Conservation (phyloP, 2,797 vertebrate genomes). For the Champsocephalus gunnari region DNA sequence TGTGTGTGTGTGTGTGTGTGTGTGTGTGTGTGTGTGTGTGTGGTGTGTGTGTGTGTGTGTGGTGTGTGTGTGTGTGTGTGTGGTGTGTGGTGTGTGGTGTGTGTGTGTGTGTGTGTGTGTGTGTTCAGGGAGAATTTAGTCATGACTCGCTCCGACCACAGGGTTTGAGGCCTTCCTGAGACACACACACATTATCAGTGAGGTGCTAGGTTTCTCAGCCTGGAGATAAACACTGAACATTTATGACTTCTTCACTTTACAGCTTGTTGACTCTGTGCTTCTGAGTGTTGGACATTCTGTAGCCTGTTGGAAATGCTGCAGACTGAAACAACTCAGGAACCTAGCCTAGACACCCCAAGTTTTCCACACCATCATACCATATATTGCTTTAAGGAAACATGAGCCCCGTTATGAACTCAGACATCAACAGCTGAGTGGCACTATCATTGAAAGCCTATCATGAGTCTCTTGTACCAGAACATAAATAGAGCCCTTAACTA, state of each 20-base stretch:
- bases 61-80: slow-evolving; percentile 29
- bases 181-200: slow-evolving; percentile 69
- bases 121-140: slow-evolving; percentile 47
- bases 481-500: too few relatives aligned
- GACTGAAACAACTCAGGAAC: slow-evolving; percentile 25
- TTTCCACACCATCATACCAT: too few relatives aligned
- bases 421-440: neutral
- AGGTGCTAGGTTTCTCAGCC: slow-evolving; percentile 61
- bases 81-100: too few relatives aligned
- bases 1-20: slow-evolving; percentile 34
- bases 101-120: too few relatives aligned
- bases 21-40: slow-evolving; percentile 55
- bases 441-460: neutral
- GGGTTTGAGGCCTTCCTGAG: slow-evolving; percentile 61
- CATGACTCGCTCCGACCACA: slow-evolving; percentile 48
- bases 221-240: slow-evolving; percentile 69
- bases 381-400: too few relatives aligned
- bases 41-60: too few relatives aligned
- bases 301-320: slow-evolving; percentile 12
- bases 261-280: slow-evolving; percentile 63
- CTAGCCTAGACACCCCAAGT: neutral
- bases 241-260: slow-evolving; percentile 67
- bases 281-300: slow-evolving; percentile 32
- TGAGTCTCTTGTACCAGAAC: neutral
- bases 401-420: neutral